A percentile compares a stretch with the other conserved stretches of the same genome.
These are phyloP conservation scores for Drosophila melanosoma DNA, from an alignment of 2,888 invertebrate species.

Conservation along the genomic window DNA sequence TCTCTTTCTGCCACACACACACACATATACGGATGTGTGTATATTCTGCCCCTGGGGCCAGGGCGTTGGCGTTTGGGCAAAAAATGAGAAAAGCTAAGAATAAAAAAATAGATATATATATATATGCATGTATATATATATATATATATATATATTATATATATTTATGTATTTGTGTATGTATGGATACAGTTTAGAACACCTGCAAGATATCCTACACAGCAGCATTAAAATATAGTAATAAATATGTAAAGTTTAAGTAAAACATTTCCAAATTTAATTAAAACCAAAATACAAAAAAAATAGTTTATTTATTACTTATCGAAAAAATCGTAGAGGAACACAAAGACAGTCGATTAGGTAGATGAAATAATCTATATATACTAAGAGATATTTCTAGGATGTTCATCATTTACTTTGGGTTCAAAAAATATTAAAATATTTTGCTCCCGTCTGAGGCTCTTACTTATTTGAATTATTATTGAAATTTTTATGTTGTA, in stretches of 20 bases:
- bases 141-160: too few relatives aligned
- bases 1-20: neutral
- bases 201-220: neutral
- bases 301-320: neutral
- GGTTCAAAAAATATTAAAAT: neutral
- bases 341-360: neutral
- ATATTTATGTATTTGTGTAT: neutral
- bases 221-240: neutral
- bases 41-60: conserved; percentile 58
- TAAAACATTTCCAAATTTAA: neutral
- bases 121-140: too few relatives aligned
- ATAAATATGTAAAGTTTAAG: too few relatives aligned
- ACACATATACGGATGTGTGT: neutral
- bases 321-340: neutral
- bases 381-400: neutral
- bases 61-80: conserved; percentile 72
- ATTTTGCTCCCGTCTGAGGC: neutral
- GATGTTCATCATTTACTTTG: neutral
- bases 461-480: neutral
- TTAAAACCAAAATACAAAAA: neutral
- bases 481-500: neutral
- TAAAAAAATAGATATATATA: conserved; percentile 29
- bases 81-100: conserved; percentile 21
- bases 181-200: neutral
- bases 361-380: neutral